Evolutionary conservation across 2,888 invertebrate species (phyloP), one percentile per base, ranked within the genome.

Genomic region (Cremastinae sp.): DNA sequence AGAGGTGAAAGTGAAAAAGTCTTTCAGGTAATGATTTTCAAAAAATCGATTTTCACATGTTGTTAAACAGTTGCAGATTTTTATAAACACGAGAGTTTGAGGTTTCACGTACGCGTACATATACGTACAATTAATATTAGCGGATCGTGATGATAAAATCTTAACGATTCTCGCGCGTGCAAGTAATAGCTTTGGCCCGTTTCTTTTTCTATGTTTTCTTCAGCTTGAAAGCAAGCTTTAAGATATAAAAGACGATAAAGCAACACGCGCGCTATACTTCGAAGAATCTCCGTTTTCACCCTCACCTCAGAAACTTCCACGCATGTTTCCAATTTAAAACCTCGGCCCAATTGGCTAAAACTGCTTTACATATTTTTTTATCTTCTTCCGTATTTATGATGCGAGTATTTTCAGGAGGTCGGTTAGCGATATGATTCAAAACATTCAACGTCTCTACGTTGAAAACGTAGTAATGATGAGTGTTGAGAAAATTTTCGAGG

Each of bases 91-190:
- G n/a, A n/a, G n/a, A n/a, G n/a, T n/a, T n/a, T n/a, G n/a, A n/a
- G n/a, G n/a, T n/a, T n/a, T n/a, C n/a, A n/a, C n/a, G n/a, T n/a
- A n/a, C n/a, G n/a, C n/a, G 55, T 47, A 35, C n/a, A 37, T 18
- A 41, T n/a, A 28, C 47, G n/a, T 5, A 43, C 47, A 66, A 72
- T 75, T 55, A 61, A 62, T 72, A 72, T 68, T 61, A 10, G 20
- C 49, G 61, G 58, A 51, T 72, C 45, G 53, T 59, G 12, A 39
- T 59, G 74, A 75, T 70, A 70, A 70, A 53, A 75, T 75, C 74
- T 70, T 59, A 64, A 64, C 58, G 74, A 51, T 70, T 43, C 37
- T 35, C 39, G 64, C 70, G 70, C 74, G 74, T 75, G 74, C 74
- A 65, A 65, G 28, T 75, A 75, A 75, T 75, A 47, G 45, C 39